These are phyloP conservation scores for Chloroceryle amazona DNA, from an alignment of 2,797 vertebrate genomes.

Conservation along the genomic window DNA sequence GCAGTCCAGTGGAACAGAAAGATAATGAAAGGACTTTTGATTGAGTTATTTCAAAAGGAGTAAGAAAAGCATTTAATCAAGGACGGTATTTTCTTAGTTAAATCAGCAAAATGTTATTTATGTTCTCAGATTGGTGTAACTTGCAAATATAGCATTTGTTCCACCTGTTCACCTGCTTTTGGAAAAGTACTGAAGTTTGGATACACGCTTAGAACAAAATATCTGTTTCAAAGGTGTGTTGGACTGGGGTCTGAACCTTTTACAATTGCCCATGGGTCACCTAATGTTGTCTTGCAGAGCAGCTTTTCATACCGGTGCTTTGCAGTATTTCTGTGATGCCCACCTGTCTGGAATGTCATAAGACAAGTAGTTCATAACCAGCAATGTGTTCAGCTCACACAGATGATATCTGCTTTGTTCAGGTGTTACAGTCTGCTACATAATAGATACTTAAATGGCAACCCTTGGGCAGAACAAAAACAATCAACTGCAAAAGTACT, in stretches of 20 bases:
- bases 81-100: neutral
- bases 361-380: neutral
- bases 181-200: neutral
- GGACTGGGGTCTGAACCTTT: neutral
- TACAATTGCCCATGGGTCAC: too few species aligned
- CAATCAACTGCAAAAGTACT: neutral
- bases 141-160: neutral
- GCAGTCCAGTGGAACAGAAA: neutral
- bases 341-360: rapidly evolving
- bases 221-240: neutral
- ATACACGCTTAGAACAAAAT: neutral
- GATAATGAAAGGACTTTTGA: neutral
- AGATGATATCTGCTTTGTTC: neutral
- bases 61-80: neutral
- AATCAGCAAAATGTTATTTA: neutral
- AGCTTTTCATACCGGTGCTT: rapidly evolving
- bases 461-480: rapidly evolving
- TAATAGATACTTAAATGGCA: neutral
- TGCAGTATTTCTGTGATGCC: neutral
- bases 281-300: neutral
- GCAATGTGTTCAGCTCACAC: neutral
- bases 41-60: neutral
- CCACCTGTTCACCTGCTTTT: neutral
- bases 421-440: neutral
- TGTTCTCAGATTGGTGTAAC: neutral